Conservation (phyloP, 2,888 invertebrate genomes). For the Watsonalla binaria region DNA sequence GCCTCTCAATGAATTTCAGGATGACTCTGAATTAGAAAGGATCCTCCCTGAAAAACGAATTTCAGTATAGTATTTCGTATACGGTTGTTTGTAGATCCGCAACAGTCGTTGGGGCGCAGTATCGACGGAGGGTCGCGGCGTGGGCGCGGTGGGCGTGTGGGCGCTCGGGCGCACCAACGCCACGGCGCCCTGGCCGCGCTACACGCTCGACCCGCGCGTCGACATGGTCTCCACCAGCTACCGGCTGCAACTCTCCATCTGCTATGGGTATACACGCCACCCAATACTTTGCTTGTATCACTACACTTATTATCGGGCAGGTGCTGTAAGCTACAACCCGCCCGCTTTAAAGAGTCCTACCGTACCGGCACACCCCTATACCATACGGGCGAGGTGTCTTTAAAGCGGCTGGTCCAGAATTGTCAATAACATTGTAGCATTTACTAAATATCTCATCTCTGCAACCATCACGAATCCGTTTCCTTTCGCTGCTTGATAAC, state of each 20-base stretch:
- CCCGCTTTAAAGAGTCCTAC: no score
- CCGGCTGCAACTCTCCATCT: constrained; percentile 89
- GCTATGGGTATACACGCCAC: constrained; percentile 79
- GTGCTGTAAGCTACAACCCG: no score
- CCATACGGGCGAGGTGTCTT: no score
- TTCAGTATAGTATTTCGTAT: neutral
- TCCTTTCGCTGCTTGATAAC: no score
- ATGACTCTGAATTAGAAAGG: no score
- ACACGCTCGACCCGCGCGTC: constrained; percentile 91
- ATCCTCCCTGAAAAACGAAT: no score
- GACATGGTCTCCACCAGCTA: constrained; percentile 88
- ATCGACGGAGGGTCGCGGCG: constrained; percentile 88
- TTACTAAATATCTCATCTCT: no score
- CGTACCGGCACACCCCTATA: no score
- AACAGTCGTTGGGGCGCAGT: constrained; percentile 82
- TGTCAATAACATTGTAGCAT: no score
- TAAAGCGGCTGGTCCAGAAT: no score
- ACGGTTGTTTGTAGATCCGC: constrained; percentile 39
- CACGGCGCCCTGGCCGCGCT: constrained; percentile 92
- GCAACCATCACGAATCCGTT: no score
- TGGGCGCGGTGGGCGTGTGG: constrained; percentile 87
- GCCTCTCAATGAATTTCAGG: no score
- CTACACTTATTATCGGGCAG: neutral
- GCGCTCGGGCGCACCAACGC: constrained; percentile 91
- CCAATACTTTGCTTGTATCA: constrained; percentile 1